Evolutionary conservation across 2,797 vertebrate genomes (phyloP).

Genomic region (Thaleichthys pacificus): DNA sequence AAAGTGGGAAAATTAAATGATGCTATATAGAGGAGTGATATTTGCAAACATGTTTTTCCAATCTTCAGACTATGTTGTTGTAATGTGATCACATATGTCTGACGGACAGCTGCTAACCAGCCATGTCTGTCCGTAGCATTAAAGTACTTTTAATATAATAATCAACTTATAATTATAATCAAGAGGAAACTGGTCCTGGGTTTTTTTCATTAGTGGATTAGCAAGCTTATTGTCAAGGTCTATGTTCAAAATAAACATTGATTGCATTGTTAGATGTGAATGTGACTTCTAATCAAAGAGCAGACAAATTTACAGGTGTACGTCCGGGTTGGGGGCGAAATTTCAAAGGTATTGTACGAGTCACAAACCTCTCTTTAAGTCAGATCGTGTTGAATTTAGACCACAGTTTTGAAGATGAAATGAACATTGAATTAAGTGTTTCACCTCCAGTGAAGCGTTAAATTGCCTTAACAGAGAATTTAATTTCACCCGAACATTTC

Average conservation of each 20-base stretch:
- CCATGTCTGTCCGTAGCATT: too few species aligned
- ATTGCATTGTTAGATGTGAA: not conserved
- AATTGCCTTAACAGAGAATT: slow-evolving; percentile 53
- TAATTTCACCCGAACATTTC: slow-evolving; percentile 39
- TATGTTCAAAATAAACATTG: not conserved
- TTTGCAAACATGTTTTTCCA: not conserved
- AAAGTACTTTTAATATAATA: too few species aligned
- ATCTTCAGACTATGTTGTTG: slow-evolving; percentile 1
- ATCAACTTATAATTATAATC: too few species aligned
- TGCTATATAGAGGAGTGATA: slow-evolving; percentile 12
- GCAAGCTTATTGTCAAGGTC: not conserved
- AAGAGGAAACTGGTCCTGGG: not conserved
- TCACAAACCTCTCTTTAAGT: slow-evolving; percentile 39
- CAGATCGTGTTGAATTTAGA: slow-evolving; percentile 57
- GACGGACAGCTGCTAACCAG: not conserved
- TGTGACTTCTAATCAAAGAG: not conserved
- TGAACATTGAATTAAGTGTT: slow-evolving; percentile 56
- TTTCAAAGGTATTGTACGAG: slow-evolving; percentile 49
- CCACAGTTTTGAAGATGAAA: slow-evolving; percentile 54
- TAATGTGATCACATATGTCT: not conserved
- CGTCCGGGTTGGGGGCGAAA: not conserved
- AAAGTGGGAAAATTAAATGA: slow-evolving; percentile 23
- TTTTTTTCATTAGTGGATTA: not conserved
- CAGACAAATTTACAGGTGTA: not conserved
- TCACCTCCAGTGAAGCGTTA: slow-evolving; percentile 55